phyloP scores from a whole-genome alignment of 2,888 invertebrate species.

The Machimus atricapillus region DNA sequence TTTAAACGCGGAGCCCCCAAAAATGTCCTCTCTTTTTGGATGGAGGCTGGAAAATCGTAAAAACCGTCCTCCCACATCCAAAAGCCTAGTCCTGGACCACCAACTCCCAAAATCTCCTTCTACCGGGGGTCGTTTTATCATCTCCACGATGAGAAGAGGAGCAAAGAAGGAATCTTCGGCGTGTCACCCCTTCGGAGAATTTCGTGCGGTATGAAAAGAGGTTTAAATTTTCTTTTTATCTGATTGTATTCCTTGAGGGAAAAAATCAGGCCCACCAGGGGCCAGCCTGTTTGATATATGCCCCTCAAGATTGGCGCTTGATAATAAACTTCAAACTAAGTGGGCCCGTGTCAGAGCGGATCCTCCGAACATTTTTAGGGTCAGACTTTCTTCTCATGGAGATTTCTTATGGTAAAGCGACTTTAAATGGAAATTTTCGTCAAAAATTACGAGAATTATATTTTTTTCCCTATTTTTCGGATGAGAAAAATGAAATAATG shows the following conservation, averaged over 20 bases:
- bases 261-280: conserved; percentile 20
- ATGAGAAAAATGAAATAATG: too few relatives aligned
- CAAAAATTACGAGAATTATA: neutral
- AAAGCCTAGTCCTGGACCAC: neutral
- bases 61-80: neutral
- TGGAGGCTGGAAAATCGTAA: neutral
- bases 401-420: neutral
- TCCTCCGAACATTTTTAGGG: conserved; percentile 13
- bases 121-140: conserved; percentile 6
- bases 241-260: conserved; percentile 27
- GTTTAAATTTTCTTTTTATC: conserved; percentile 32
- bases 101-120: neutral
- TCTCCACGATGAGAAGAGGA: neutral
- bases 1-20: conserved; percentile 36
- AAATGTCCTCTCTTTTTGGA: neutral
- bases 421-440: neutral
- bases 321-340: conserved; percentile 38
- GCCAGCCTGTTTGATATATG: conserved; percentile 30
- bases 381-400: neutral
- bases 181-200: conserved; percentile 26
- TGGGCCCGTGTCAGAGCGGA: conserved; percentile 20
- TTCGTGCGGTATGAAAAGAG: conserved; percentile 24
- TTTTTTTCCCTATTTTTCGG: neutral
- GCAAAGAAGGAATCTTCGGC: neutral
- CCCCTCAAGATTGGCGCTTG: conserved; percentile 34